Base-by-base conservation (phyloP, 2,888 invertebrate genomes). In the Hypselothyrea guttata region DNA sequence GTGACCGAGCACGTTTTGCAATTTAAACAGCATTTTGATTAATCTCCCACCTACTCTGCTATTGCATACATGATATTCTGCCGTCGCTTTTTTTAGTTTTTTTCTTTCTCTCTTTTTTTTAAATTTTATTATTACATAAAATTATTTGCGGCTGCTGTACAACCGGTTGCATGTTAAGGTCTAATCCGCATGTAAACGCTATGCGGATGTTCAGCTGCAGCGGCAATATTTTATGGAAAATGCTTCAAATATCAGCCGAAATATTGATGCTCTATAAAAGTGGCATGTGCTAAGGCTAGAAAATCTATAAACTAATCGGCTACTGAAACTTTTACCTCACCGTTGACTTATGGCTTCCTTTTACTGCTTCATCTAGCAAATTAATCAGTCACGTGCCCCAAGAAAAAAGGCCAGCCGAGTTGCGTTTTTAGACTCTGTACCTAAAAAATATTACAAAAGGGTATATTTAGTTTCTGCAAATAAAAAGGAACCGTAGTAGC, bases 1-100 rank as follows among this genome's bases (percentile, higher is more conserved):
- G 48, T 76, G 67, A 77, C 77, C 77, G 54, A 76, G 75, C 82
- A 81, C 77, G 76, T 81, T 74, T 65, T 71, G 78, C 74, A 76
- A 75, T 70, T 75, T 71, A 68, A 77, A 74, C 65, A 74, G 75
- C 71, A 68, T 71, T 71, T 66, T 77, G 68, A 76, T 81, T 73
- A 77, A 73, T 77, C 74, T 81, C 67, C 67, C 77, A 76, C 67
- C 76, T 81, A 61, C 76, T 57, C 12, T 13, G 53, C 53, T 12
- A 22, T 33, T 58, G 22, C 48, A 31, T 42, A 38, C 7, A 41
- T 35, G 33, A 12, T 15, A 16, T 15, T 9, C 38, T n/a, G 16
- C 7, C 38, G 18, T 38, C 28, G 28, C 18, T 28, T 28, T 35
- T 46, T 22, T 13, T 9, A 27, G 13, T 27, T 31, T 37, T 9